Evolutionary conservation across 2,888 invertebrate species (phyloP).

Genomic region (Hybos culiciformis): DNA sequence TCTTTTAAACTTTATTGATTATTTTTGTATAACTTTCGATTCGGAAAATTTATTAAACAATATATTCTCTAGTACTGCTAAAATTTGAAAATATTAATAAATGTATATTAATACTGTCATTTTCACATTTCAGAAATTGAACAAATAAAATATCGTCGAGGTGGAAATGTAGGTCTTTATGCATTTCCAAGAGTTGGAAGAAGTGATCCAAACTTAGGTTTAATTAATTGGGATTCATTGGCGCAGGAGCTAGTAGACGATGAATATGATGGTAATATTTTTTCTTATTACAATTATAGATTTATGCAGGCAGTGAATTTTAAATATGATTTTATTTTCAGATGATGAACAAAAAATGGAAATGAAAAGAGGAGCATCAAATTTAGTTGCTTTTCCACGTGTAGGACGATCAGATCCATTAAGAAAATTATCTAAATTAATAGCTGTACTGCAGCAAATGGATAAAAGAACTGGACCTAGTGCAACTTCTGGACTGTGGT

Average conservation of each 20-base stretch:
- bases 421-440: slow-evolving; percentile 28
- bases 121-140: slow-evolving; percentile 22
- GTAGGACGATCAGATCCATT: slow-evolving; percentile 35
- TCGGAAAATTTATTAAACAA: too few relatives aligned
- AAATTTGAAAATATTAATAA: not conserved
- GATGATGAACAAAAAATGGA: slow-evolving; percentile 27
- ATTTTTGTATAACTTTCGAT: too few relatives aligned
- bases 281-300: not conserved
- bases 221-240: slow-evolving; percentile 33
- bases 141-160: slow-evolving; percentile 35
- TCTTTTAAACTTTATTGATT: too few relatives aligned
- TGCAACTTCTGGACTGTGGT: slow-evolving; percentile 46
- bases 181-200: slow-evolving; percentile 49
- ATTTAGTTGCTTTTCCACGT: slow-evolving; percentile 37
- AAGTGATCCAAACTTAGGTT: slow-evolving; percentile 32
- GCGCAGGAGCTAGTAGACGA: too few relatives aligned
- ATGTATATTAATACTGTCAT: too few relatives aligned
- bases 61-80: not conserved
- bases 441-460: slow-evolving; percentile 29
- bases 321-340: slow-evolving; percentile 8
- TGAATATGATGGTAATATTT: slow-evolving; percentile 38
- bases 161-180: slow-evolving; percentile 43
- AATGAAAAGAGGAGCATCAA: slow-evolving; percentile 33
- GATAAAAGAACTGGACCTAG: slow-evolving; percentile 29
- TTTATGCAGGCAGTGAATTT: not conserved